Evolutionary conservation across 1,140 invertebrate species (phyloP).

Genomic region (Atopsyche davidsoni): DNA sequence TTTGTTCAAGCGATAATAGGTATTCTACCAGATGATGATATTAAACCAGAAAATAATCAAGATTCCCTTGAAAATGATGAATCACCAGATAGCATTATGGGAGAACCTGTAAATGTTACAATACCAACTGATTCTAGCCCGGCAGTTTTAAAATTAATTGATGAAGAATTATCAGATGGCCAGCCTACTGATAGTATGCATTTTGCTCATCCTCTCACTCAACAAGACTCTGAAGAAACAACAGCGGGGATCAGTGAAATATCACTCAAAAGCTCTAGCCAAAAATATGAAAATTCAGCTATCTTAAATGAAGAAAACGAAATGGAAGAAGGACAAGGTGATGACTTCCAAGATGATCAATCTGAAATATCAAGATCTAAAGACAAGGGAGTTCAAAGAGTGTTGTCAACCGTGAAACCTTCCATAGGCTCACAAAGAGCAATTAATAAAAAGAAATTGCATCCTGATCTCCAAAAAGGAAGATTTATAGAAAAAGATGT

Average conservation of each 20-base stretch:
- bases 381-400: slow-evolving; percentile 25
- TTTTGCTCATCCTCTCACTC: slow-evolving; percentile 13
- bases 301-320: slow-evolving; percentile 5
- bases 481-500: slow-evolving; percentile 6
- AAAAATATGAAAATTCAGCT: neutral
- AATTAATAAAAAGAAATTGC: slow-evolving; percentile 16
- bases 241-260: slow-evolving; percentile 23
- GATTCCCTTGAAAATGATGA: slow-evolving; percentile 23
- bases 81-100: slow-evolving; percentile 25
- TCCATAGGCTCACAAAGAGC: slow-evolving; percentile 1
- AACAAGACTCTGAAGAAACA: slow-evolving; percentile 28
- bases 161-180: slow-evolving; percentile 18
- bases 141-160: slow-evolving; percentile 20
- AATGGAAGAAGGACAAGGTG: slow-evolving; percentile 8
- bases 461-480: slow-evolving; percentile 9
- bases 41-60: slow-evolving; percentile 7
- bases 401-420: slow-evolving; percentile 13
- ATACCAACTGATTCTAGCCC: slow-evolving; percentile 2
- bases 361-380: slow-evolving; percentile 9
- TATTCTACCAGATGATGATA: slow-evolving; percentile 28
- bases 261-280: slow-evolving; percentile 13
- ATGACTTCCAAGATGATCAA: slow-evolving; percentile 11
- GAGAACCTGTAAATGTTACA: slow-evolving; percentile 17
- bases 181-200: slow-evolving; percentile 7
- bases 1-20: slow-evolving; percentile 27